Evolutionary conservation across 2,888 invertebrate species (phyloP).

Genomic region (Trileptium ribeirensis): DNA sequence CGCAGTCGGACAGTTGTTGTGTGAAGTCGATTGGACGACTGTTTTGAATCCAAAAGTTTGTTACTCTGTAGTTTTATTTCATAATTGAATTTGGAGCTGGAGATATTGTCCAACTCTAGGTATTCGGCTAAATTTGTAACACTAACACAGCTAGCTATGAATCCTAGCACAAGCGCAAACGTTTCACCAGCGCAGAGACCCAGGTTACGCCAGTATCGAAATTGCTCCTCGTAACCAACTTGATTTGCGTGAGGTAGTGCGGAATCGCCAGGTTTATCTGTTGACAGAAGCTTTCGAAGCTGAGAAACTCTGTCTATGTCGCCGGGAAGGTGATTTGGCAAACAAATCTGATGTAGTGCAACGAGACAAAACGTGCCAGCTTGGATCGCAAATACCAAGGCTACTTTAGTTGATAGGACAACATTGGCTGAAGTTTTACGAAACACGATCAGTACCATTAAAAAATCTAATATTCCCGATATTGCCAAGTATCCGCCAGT

Average conservation of each 20-base stretch:
- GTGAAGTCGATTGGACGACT: background rate
- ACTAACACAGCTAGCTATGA: background rate
- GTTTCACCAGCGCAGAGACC: background rate
- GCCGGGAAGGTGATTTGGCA: background rate
- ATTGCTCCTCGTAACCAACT: too few species aligned
- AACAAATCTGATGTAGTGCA: background rate
- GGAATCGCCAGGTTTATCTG: too few species aligned
- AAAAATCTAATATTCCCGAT: background rate
- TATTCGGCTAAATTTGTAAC: background rate
- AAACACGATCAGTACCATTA: background rate
- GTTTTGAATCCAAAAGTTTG: background rate
- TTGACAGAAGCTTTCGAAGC: too few species aligned
- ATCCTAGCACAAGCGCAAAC: background rate
- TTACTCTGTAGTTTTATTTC: background rate
- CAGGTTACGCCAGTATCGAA: background rate
- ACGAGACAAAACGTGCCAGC: background rate
- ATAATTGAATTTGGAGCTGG: too few species aligned
- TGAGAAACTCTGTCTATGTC: background rate
- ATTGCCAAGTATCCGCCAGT: background rate
- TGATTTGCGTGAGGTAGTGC: too few species aligned
- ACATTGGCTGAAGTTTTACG: too few species aligned
- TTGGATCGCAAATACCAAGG: background rate
- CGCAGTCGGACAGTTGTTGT: background rate
- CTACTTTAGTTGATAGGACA: background rate
- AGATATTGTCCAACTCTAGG: background rate